Percentiles rank a stretch among this genome's conserved stretches.
Conservation (phyloP, 2,797 vertebrate species). For the Sciurus vulgaris region DNA sequence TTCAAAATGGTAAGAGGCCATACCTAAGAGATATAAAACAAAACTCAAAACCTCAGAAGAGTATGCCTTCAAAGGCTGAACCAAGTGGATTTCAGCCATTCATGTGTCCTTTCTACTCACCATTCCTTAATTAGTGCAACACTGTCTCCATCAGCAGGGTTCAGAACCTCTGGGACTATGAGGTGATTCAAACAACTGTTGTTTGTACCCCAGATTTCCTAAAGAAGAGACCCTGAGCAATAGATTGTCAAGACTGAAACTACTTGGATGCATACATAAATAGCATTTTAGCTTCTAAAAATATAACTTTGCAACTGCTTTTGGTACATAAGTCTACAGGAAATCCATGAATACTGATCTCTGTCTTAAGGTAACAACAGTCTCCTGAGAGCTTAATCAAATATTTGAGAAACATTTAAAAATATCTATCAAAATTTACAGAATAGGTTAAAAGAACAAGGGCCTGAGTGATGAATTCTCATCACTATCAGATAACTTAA, state of each 20-base stretch:
- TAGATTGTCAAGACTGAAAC: not conserved
- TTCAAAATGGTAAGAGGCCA: conserved; percentile 20
- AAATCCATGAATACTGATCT: not conserved
- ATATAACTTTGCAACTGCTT: not conserved
- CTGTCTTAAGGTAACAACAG: not conserved
- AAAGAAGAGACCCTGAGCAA: not conserved
- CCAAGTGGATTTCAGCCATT: not conserved
- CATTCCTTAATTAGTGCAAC: not conserved
- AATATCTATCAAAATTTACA: not conserved
- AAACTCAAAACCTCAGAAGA: not conserved
- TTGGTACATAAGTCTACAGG: not conserved
- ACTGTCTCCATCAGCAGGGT: not conserved
- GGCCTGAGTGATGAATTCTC: not conserved
- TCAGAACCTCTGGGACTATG: not conserved
- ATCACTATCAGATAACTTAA: not conserved
- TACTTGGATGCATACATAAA: not conserved
- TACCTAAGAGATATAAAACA: not conserved
- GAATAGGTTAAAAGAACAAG: not conserved
- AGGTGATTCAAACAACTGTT: not conserved
- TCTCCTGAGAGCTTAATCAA: not conserved
- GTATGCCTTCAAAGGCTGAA: not conserved
- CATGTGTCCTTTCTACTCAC: not conserved
- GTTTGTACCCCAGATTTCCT: not conserved
- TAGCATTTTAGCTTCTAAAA: not conserved
- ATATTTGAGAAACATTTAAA: conserved; percentile 3